Conservation (phyloP, 2,113 vertebrate genomes). For the Carlito syrichta region DNA sequence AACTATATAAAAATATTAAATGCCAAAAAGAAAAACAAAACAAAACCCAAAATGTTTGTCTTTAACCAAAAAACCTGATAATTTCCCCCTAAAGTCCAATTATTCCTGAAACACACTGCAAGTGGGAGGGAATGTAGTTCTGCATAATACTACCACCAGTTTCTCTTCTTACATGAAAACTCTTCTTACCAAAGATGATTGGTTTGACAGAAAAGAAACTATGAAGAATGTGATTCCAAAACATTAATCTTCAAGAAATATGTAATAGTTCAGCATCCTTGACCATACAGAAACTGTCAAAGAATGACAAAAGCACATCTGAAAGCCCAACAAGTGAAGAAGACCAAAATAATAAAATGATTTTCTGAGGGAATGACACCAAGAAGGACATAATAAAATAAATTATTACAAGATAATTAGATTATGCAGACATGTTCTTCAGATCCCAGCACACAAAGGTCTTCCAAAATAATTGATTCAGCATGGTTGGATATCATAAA, state of each 20-base stretch:
- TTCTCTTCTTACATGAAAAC: constrained; percentile 52
- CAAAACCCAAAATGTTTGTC: neutral
- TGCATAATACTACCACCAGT: constrained; percentile 11
- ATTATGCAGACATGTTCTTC: neutral
- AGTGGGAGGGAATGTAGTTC: constrained; percentile 20
- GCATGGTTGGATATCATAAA: neutral
- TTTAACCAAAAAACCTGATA: neutral
- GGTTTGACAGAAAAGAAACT: constrained; percentile 58
- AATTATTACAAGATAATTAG: constrained; percentile 27
- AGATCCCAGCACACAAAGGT: neutral
- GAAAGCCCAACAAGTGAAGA: constrained; percentile 22
- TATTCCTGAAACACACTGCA: constrained; percentile 46
- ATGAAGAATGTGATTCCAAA: constrained; percentile 65
- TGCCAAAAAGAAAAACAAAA: neutral
- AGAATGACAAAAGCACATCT: constrained; percentile 34
- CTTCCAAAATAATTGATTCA: constrained; percentile 17
- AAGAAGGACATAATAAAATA: constrained; percentile 15
- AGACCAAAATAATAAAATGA: neutral
- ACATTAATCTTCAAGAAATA: constrained; percentile 59
- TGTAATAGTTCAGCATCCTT: constrained; percentile 39
- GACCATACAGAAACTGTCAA: constrained; percentile 50
- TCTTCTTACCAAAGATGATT: constrained; percentile 44
- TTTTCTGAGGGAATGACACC: neutral
- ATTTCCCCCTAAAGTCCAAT: constrained; percentile 33
- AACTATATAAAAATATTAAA: neutral